phyloP scores from a whole-genome alignment of 1,140 invertebrate genomes.

The Cydia pomonella region DNA sequence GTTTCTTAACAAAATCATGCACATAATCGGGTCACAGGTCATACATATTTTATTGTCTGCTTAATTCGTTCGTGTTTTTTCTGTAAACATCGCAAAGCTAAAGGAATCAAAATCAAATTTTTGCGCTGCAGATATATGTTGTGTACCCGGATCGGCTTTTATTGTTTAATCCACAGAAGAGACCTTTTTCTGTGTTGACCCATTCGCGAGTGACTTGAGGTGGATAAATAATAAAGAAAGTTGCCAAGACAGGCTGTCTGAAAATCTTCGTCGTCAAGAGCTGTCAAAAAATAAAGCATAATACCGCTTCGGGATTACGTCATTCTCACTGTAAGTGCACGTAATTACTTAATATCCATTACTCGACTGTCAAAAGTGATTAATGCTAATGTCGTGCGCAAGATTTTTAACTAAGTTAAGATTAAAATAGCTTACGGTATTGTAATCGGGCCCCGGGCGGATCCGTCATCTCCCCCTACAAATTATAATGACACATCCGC shows the following conservation, averaged over 20 bases:
- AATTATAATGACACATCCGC: conserved; percentile 77
- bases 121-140: no score
- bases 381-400: conserved; percentile 75
- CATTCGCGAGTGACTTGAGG: no score
- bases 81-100: no score
- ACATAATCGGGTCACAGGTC: no score
- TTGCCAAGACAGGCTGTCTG: neutral
- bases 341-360: conserved; percentile 58
- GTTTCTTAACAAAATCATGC: no score
- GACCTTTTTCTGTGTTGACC: no score
- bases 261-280: neutral
- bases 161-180: no score
- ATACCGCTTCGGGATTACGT: conserved; percentile 5
- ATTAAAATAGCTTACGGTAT: conserved; percentile 78
- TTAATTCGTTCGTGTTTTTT: no score
- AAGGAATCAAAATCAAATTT: no score
- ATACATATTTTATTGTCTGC: no score
- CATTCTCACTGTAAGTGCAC: conserved; percentile 13
- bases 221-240: no score
- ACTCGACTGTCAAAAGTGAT: conserved; percentile 74
- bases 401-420: conserved; percentile 80
- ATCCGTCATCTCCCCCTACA: conserved; percentile 73
- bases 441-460: conserved; percentile 68
- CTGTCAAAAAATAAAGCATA: neutral
- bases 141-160: no score